A percentile compares a stretch with the other conserved stretches of the same genome.
These are phyloP conservation scores for Uloborus diversus DNA, from an alignment of 1,140 invertebrate genomes.

Conservation along the genomic window DNA sequence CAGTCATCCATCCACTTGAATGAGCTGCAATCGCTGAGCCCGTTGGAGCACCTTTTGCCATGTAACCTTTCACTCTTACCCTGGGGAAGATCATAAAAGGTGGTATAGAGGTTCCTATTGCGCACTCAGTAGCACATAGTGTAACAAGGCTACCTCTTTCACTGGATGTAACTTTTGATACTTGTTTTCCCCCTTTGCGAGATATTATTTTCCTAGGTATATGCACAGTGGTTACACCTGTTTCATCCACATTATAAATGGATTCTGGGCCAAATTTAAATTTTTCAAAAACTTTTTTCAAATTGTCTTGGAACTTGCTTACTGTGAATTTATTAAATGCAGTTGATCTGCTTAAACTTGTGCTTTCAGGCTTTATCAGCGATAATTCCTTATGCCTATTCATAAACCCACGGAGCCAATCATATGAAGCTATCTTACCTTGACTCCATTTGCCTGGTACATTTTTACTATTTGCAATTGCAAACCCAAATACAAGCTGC, in stretches of 20 bases:
- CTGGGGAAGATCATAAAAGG: neutral
- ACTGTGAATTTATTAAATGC: no score
- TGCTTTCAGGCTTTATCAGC: no score
- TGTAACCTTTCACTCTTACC: neutral
- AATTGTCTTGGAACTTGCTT: no score
- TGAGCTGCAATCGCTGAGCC: neutral
- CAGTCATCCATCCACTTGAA: neutral
- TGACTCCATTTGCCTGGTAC: neutral
- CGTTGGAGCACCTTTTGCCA: neutral
- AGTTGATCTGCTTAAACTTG: no score
- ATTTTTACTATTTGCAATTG: neutral
- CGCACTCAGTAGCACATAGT: constrained; percentile 42
- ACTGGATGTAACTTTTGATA: constrained; percentile 64
- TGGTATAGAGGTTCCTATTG: neutral
- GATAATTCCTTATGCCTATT: neutral
- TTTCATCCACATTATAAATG: no score
- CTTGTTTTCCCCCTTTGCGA: constrained; percentile 65
- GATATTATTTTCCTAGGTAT: constrained; percentile 64
- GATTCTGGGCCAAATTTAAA: no score
- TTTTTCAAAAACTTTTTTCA: neutral
- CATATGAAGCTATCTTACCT: constrained; percentile 11
- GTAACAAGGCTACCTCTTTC: constrained; percentile 67
- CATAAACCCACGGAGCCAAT: constrained; percentile 5
- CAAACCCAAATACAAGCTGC: no score
- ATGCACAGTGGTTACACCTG: no score